A percentile compares a stretch with the other conserved stretches of the same genome.
These are phyloP conservation scores for Cylindroiulus punctatus DNA, from an alignment of 2,888 invertebrate genomes.

Conservation along the genomic window DNA sequence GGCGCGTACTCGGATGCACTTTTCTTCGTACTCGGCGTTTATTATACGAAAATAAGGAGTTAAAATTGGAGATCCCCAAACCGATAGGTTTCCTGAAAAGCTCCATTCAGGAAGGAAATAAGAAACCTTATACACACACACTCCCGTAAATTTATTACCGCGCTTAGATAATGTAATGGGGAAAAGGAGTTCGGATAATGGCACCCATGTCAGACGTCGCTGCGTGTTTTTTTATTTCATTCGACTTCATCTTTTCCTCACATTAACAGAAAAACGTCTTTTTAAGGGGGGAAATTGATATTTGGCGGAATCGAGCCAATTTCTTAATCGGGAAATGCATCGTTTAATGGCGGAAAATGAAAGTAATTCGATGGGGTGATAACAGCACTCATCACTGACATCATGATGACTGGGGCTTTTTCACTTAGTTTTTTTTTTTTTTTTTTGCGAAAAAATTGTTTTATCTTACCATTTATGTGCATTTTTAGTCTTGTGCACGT, in stretches of 20 bases:
- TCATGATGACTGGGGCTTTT: too few species aligned
- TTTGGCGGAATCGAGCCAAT: neutral
- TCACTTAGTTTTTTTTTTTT: too few species aligned
- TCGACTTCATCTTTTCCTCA: neutral
- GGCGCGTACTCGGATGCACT: neutral
- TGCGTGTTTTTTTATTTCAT: neutral
- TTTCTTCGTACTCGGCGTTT: neutral
- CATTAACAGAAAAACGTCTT: constrained; percentile 5
- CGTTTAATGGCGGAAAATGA: constrained; percentile 9
- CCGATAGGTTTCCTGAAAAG: constrained; percentile 5
- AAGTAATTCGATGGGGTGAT: neutral
- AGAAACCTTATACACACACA: neutral
- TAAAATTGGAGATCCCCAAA: constrained; percentile 18
- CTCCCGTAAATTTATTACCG: neutral
- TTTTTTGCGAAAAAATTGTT: too few species aligned
- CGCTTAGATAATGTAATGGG: neutral
- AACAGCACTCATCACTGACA: too few species aligned
- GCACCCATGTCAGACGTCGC: neutral
- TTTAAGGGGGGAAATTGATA: neutral
- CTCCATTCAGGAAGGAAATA: constrained; percentile 16
- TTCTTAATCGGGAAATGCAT: neutral
- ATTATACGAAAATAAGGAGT: constrained; percentile 18
- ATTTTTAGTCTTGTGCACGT: too few species aligned
- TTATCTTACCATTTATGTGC: too few species aligned
- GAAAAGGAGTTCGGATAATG: neutral